Conservation (phyloP, 2,113 vertebrate genomes). For the Brachyistius frenatus region DNA sequence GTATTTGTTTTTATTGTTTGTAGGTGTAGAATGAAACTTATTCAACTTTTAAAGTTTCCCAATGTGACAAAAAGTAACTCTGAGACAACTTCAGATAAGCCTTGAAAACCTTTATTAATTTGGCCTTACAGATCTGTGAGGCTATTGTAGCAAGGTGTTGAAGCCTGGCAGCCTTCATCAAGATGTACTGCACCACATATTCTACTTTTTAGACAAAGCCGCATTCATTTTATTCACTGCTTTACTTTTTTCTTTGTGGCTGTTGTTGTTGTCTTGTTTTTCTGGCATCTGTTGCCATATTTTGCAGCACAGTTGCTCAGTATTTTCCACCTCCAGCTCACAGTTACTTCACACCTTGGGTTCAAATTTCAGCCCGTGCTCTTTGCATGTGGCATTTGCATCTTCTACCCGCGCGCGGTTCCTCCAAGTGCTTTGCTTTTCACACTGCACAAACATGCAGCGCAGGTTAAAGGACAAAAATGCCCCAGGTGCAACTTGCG, state of each 20-base stretch:
- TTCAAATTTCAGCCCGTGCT: conserved; percentile 44
- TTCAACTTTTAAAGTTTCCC: neutral
- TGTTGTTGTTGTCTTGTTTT: neutral
- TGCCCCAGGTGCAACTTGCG: neutral
- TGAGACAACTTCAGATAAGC: neutral
- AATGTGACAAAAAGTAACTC: neutral
- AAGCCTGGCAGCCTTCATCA: conserved; percentile 10
- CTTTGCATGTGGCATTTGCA: conserved; percentile 40
- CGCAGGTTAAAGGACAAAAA: neutral
- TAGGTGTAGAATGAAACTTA: neutral
- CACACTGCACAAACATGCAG: conserved; percentile 19
- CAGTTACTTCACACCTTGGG: conserved; percentile 16
- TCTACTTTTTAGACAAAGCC: conserved; percentile 16
- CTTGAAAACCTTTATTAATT: conserved; percentile 17
- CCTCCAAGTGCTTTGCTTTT: conserved; percentile 29
- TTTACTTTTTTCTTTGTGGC: neutral
- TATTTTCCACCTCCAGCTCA: conserved; percentile 25
- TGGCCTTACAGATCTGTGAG: conserved; percentile 5
- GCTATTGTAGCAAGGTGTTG: conserved; percentile 22
- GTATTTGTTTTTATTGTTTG: conserved; percentile 8
- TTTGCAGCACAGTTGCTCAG: conserved; percentile 9
- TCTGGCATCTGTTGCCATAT: conserved; percentile 28
- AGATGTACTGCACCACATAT: neutral
- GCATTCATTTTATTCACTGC: neutral
- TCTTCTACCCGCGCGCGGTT: conserved; percentile 7